These are phyloP conservation scores for Ochotona curzoniae DNA, from an alignment of 2,113 vertebrate species.

Conservation along the genomic window DNA sequence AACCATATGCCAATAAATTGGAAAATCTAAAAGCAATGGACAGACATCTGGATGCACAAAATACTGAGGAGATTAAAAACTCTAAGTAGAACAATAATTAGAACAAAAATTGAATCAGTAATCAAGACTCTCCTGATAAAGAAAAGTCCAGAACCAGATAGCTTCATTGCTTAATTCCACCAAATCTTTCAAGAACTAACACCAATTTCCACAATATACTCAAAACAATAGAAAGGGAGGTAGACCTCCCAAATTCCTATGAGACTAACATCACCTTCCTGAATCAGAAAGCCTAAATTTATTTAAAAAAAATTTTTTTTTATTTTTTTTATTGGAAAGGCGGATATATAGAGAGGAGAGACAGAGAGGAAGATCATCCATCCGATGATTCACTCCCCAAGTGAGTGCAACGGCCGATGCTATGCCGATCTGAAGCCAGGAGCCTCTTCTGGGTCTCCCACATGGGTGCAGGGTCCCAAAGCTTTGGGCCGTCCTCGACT, in stretches of 20 bases:
- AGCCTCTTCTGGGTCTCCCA: too few species aligned
- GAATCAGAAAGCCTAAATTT: too few species aligned
- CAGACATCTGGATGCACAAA: neutral
- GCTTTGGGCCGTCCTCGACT: too few species aligned
- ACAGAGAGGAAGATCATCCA: too few species aligned
- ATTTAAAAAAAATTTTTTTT: too few species aligned
- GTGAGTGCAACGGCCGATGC: too few species aligned
- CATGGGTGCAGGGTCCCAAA: too few species aligned
- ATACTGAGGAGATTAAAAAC: neutral
- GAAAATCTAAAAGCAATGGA: neutral
- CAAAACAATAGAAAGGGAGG: neutral
- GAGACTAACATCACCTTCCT: neutral
- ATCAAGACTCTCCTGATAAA: neutral
- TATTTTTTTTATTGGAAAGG: too few species aligned
- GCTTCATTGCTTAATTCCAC: neutral
- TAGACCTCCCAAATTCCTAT: neutral
- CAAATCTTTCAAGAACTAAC: neutral
- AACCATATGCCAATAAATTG: neutral
- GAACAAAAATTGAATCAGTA: neutral
- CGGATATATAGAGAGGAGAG: too few species aligned
- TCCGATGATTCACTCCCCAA: too few species aligned
- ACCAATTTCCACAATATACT: neutral
- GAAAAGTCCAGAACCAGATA: neutral
- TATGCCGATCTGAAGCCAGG: too few species aligned
- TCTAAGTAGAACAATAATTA: neutral